These are phyloP conservation scores for Brachypodius melanocephalos DNA, from an alignment of 2,113 vertebrate species.

Conservation along the genomic window DNA sequence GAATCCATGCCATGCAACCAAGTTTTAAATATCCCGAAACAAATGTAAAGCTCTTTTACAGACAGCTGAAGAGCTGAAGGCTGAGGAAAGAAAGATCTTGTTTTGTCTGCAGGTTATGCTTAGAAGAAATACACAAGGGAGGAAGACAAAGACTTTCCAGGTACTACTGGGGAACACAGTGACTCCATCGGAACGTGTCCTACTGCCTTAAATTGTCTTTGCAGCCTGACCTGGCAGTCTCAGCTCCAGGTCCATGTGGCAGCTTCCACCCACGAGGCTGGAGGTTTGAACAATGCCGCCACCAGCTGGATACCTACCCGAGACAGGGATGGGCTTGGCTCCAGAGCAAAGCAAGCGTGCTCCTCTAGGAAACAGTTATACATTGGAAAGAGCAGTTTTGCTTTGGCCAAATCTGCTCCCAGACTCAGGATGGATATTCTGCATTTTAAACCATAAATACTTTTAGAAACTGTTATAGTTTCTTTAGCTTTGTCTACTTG, in stretches of 20 bases:
- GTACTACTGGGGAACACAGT: not conserved
- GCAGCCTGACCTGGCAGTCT: not conserved
- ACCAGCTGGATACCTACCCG: not conserved
- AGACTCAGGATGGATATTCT: not conserved
- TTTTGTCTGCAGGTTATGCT: not conserved
- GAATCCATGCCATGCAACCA: not conserved
- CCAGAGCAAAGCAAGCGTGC: not conserved
- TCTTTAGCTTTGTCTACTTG: not conserved
- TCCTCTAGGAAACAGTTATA: not conserved
- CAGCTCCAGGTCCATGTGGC: not conserved
- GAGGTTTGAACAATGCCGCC: constrained; percentile 33
- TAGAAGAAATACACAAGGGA: not conserved
- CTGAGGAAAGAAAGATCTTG: not conserved
- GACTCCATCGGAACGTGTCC: not conserved
- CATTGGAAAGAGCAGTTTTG: not conserved
- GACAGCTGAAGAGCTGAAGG: not conserved
- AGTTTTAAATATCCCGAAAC: not conserved
- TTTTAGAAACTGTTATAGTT: not conserved
- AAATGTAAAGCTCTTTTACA: not conserved
- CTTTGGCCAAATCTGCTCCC: not conserved
- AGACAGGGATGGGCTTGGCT: not conserved
- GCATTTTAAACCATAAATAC: not conserved
- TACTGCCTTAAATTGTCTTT: not conserved
- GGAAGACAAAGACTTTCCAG: not conserved
- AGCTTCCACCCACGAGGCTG: not conserved